Percentiles rank a stretch among this genome's conserved stretches.
These are phyloP conservation scores for Anthoscopus minutus DNA, from an alignment of 2,113 vertebrate genomes.

Conservation along the genomic window DNA sequence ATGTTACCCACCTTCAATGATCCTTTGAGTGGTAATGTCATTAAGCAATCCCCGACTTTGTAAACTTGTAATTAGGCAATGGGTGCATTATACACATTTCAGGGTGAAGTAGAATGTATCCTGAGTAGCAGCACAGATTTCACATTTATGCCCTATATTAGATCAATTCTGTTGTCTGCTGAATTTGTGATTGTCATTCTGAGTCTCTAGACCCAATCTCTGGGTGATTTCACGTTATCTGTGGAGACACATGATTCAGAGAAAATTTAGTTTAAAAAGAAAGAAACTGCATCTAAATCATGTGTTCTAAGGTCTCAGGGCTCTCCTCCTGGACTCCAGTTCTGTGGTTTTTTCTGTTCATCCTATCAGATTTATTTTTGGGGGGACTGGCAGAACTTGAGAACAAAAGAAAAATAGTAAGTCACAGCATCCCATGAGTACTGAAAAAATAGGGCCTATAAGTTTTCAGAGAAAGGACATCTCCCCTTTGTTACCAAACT, in stretches of 20 bases:
- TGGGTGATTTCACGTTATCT: neutral
- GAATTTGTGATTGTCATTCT: neutral
- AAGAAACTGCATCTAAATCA: neutral
- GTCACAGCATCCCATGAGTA: neutral
- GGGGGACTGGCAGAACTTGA: neutral
- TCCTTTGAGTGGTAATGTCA: neutral
- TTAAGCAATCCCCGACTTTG: neutral
- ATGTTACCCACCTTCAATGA: neutral
- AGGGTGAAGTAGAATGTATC: neutral
- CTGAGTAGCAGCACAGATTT: neutral
- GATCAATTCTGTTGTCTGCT: neutral
- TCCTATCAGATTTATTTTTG: neutral
- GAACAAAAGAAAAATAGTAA: neutral
- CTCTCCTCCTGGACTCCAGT: neutral
- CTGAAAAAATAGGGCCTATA: neutral
- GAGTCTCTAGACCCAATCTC: neutral
- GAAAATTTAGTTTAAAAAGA: neutral
- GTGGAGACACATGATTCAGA: neutral
- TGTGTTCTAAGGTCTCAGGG: neutral
- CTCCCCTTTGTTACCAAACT: neutral
- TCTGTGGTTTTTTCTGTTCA: neutral
- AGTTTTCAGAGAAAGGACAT: neutral
- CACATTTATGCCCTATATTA: neutral
- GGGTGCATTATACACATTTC: neutral
- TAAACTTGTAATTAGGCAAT: neutral